A percentile compares a stretch with the other conserved stretches of the same genome.
Evolutionary conservation across 1,140 invertebrate species (phyloP).

Genomic region (Pectinophora gossypiella): DNA sequence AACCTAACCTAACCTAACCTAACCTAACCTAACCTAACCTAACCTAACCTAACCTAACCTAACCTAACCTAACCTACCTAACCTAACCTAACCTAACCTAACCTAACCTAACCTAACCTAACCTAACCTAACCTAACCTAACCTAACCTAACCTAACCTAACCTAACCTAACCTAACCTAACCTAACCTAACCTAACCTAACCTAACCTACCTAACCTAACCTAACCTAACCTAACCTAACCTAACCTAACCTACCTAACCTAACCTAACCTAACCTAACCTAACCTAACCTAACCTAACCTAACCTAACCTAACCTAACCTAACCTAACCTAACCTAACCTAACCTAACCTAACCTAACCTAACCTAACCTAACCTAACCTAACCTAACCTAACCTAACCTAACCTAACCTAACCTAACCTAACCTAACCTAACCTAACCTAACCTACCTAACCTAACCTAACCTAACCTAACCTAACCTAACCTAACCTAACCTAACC

Average conservation of each 20-base stretch:
- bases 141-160: constrained; percentile 5
- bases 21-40: too few species aligned
- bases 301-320: constrained; percentile 3
- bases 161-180: constrained; percentile 11
- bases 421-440: constrained; percentile 8
- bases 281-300: constrained; percentile 12
- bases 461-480: constrained; percentile 8
- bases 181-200: constrained; percentile 14
- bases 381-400: constrained; percentile 11
- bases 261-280: constrained; percentile 11
- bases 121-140: constrained; percentile 11
- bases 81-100: too few species aligned
- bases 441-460: constrained; percentile 12
- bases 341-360: constrained; percentile 8
- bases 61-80: too few species aligned
- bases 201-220: constrained; percentile 13
- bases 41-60: too few species aligned
- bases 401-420: constrained; percentile 6
- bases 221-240: constrained; percentile 6
- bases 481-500: constrained; percentile 7
- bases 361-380: constrained; percentile 9
- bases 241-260: constrained; percentile 7
- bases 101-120: constrained; percentile 9
- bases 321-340: constrained; percentile 6
- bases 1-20: too few species aligned